Base-by-base conservation (phyloP, 2,113 vertebrate species). In the Trichechus manatus region DNA sequence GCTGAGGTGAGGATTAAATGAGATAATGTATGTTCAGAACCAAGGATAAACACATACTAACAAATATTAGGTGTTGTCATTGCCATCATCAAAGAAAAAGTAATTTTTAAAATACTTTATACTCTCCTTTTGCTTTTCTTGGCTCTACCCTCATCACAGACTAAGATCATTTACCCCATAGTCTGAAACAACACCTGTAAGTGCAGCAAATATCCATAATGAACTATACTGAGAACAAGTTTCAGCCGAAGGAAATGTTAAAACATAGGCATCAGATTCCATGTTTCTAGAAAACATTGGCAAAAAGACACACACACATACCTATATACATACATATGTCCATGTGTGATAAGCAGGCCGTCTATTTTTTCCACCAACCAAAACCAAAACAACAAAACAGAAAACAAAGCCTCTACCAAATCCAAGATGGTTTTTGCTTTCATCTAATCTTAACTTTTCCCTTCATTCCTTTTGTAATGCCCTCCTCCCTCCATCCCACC, bases 401-500 rank as follows among this genome's bases (percentile, higher is more conserved):
- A 86, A 53, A 27, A 11, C 0, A 22, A 23, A 74, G 8, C 20
- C 19, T 74, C 0, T 88, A 0, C 56, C 97, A 94, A 97, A 93
- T 50, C 29, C 70, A 72, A 66, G 6, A 25, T 17, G 27, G 31
- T 72, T 97, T 97, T 50, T 7, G 80, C 15, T 6, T 80, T 89
- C 64, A n/a, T 15, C 84, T 92, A 56, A 95, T 92, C 59, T 92
- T 93, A 59, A 80, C 5, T 75, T 92, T 79, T 33, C 42, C 86
- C 70, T 94, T 95, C 44, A 79, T 84, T 63, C 1, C 56, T 90
- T 97, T 96, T 88, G 4, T 27, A 31, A 59, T 42, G 11, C 29
- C 50, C 39, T 39, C 53, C 27, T 9, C 11, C 4, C 5, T 78
- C 79, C 91, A 64, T 1, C 22, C 10, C 2, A 81, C 56, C 31